A percentile compares a stretch with the other conserved stretches of the same genome.
These are phyloP conservation scores for Gallinago undulata DNA, from an alignment of 2,113 vertebrate genomes.

Conservation along the genomic window DNA sequence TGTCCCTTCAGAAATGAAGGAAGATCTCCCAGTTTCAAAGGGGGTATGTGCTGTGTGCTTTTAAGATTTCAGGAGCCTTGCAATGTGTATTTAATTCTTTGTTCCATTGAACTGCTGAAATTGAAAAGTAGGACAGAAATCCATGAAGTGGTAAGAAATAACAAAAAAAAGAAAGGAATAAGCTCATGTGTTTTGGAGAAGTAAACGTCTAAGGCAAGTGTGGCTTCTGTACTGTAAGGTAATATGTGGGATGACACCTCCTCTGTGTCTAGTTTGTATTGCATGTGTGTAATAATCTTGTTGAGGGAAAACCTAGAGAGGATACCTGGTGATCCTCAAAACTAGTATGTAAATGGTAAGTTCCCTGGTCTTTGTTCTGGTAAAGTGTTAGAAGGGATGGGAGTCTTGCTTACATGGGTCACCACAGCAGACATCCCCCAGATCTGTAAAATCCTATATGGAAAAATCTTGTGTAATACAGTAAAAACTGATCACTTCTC, in stretches of 20 bases:
- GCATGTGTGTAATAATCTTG: background rate
- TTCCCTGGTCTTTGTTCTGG: background rate
- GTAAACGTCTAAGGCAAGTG: background rate
- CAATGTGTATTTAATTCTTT: background rate
- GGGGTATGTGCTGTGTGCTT: background rate
- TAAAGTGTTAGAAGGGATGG: background rate
- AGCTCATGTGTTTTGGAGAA: background rate
- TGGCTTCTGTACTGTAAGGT: background rate
- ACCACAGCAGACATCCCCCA: background rate
- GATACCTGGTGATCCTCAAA: background rate
- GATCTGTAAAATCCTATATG: background rate
- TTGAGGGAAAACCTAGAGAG: background rate
- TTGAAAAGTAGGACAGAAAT: background rate
- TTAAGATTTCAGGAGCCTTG: background rate
- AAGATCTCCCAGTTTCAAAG: background rate
- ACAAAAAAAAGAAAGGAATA: background rate
- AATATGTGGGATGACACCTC: background rate
- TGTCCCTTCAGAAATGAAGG: background rate
- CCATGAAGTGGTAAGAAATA: background rate
- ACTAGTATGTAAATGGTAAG: background rate
- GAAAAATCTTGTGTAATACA: background rate
- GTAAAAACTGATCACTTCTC: background rate
- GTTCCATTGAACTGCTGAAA: background rate
- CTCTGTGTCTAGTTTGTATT: background rate
- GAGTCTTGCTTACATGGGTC: background rate